A percentile compares a stretch with the other conserved stretches of the same genome.
Evolutionary conservation across 2,113 vertebrate species (phyloP).

Genomic region (Thamnaconus septentrionalis): DNA sequence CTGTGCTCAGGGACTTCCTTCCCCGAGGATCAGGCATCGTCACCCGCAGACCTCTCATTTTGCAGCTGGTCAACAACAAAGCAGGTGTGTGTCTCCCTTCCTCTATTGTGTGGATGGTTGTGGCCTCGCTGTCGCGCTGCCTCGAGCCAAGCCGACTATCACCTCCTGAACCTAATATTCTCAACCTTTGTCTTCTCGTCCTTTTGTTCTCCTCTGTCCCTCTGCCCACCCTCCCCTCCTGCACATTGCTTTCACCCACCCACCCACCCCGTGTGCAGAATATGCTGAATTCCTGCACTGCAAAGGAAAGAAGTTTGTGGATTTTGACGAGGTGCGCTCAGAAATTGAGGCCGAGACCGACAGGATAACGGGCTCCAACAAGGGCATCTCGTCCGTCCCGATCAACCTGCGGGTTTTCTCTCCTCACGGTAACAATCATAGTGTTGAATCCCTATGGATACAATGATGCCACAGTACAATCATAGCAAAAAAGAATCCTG

Average conservation of each 20-base stretch:
- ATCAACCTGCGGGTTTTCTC: constrained; percentile 96
- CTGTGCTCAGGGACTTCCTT: constrained; percentile 88
- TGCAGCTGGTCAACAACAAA: constrained; percentile 96
- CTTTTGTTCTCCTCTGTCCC: neutral
- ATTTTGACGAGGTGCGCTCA: constrained; percentile 92
- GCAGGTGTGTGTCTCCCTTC: constrained; percentile 79
- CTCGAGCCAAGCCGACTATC: constrained; percentile 37
- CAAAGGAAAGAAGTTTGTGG: constrained; percentile 95
- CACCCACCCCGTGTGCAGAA: constrained; percentile 71
- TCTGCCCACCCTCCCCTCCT: neutral
- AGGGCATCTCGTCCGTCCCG: constrained; percentile 92
- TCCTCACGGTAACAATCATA: constrained; percentile 80
- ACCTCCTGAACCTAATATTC: constrained; percentile 41
- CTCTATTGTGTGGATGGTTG: constrained; percentile 8
- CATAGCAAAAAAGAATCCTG: too few species aligned
- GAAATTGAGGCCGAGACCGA: constrained; percentile 96
- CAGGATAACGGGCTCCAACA: constrained; percentile 92
- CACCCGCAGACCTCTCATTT: constrained; percentile 91
- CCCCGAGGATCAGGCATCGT: constrained; percentile 96
- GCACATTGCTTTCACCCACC: too few species aligned
- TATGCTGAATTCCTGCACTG: constrained; percentile 97
- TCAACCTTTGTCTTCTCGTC: neutral
- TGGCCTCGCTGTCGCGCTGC: constrained; percentile 28
- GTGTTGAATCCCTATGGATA: too few species aligned
- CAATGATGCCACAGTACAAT: too few species aligned